Evolutionary conservation across 2,113 vertebrate genomes (phyloP), one percentile per base, ranked within the genome.

Genomic region (Varanus komodoensis): DNA sequence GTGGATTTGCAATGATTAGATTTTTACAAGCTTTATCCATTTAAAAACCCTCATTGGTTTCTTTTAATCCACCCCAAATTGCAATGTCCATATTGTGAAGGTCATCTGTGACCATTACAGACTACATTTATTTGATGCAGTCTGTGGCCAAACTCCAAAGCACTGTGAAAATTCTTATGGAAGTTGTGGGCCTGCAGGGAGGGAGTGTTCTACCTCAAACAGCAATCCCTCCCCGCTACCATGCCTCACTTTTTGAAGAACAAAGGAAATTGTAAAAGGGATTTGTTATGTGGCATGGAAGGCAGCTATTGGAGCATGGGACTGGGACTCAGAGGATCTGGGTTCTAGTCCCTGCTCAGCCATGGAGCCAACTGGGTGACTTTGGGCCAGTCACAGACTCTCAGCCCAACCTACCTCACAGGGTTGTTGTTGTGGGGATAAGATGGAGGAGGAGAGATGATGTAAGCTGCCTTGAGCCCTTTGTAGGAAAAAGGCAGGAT

Each of bases 1-100:
- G 92, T 95, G 96, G 97, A 97, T 97, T 97, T 97, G 92, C 96
- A 93, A 95, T 95, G 96, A 97, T 98, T 97, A 97, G 94, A 92
- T 93, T 94, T 96, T 95, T 91, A 89, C 94, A 87, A 92, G 96
- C 96, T 96, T 98, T 97, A 97, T 96, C 96, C 94, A 93, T 96
- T 97, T 96, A 93, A 94, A 96, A 97, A 95, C 96, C 94, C 89
- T 97, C 95, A 96, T 97, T 97, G 96, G 94, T 97, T 96, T 90
- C 88, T 94, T 95, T 92, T 97, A 97, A 98, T 97, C 96, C 95
- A 95, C 90, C 94, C 94, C 97, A 97, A 97, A 97, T 96, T 96
- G 94, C 94, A 91, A 92, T 96, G 78, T 4, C 50, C 92, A 85
- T 95, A 93, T 95, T 91, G 93, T 93, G 95, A 97, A 96, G 96